phyloP scores from a whole-genome alignment of 2,797 vertebrate genomes.

The Gymnothorax reevesii region DNA sequence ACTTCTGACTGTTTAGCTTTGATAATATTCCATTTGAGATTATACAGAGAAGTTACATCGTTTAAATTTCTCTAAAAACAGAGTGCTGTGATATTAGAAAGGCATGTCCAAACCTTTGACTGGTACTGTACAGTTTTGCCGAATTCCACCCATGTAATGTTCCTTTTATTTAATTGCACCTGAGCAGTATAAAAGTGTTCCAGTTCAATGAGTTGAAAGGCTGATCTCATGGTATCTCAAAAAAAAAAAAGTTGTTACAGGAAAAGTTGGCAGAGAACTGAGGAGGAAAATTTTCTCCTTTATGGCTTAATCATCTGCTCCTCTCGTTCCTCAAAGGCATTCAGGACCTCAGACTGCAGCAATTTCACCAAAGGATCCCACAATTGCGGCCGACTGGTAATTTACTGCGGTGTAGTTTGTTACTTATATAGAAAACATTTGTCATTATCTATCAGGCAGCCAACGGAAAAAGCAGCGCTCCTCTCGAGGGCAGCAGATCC shows the following conservation, averaged over 20 bases:
- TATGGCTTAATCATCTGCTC: background rate
- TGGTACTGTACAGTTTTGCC: too few relatives aligned
- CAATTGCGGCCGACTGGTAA: background rate
- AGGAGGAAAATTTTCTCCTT: background rate
- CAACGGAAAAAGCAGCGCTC: background rate
- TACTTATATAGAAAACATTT: background rate
- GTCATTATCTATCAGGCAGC: background rate
- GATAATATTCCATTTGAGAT: too few relatives aligned
- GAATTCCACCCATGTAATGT: background rate
- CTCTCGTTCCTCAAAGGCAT: background rate
- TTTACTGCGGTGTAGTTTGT: background rate
- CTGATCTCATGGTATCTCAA: background rate
- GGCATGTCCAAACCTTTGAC: too few relatives aligned
- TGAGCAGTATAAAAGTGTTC: background rate
- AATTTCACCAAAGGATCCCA: background rate
- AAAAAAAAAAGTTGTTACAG: background rate
- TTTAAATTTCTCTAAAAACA: too few relatives aligned
- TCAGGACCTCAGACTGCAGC: background rate
- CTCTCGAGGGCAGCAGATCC: background rate
- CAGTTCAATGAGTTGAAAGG: background rate
- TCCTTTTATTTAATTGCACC: background rate
- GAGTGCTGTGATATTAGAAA: too few relatives aligned
- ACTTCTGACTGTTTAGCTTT: too few relatives aligned
- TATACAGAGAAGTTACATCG: too few relatives aligned
- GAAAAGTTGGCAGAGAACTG: background rate